Conservation (phyloP, 2,113 vertebrate species). For the Gracilinanus agilis region DNA sequence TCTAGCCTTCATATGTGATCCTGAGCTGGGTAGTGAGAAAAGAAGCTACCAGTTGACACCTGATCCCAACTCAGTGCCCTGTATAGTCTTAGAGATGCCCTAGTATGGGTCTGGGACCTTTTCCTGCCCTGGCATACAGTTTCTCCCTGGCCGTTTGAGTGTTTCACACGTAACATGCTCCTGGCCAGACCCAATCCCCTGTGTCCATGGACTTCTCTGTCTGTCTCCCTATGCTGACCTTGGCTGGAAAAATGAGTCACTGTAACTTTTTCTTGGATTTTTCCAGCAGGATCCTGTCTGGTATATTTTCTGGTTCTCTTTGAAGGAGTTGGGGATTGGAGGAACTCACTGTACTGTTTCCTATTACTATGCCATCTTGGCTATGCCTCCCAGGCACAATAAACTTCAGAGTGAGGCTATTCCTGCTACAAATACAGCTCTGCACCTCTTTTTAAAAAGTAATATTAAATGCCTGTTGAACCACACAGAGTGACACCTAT, state of each 20-base stretch:
- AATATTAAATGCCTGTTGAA: neutral
- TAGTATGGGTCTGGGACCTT: neutral
- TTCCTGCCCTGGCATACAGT: neutral
- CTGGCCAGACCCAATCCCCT: neutral
- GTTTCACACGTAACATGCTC: neutral
- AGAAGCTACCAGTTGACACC: neutral
- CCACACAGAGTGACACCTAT: neutral
- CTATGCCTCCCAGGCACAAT: neutral
- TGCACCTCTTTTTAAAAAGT: neutral
- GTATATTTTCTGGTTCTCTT: neutral
- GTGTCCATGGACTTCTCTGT: neutral
- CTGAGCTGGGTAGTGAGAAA: neutral
- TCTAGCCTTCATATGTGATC: neutral
- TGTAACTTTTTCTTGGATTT: conserved; percentile 1
- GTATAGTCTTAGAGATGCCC: neutral
- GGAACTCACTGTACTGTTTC: neutral
- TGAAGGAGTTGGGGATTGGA: neutral
- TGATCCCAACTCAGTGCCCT: neutral
- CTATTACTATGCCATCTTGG: neutral
- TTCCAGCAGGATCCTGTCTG: neutral
- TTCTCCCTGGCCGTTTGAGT: neutral
- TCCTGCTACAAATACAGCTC: neutral
- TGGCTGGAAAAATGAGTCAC: neutral
- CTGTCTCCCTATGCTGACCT: neutral
- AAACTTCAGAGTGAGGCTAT: neutral